Base-by-base conservation (phyloP, 2,113 vertebrate genomes). In the Tychaedon coryphoeus region DNA sequence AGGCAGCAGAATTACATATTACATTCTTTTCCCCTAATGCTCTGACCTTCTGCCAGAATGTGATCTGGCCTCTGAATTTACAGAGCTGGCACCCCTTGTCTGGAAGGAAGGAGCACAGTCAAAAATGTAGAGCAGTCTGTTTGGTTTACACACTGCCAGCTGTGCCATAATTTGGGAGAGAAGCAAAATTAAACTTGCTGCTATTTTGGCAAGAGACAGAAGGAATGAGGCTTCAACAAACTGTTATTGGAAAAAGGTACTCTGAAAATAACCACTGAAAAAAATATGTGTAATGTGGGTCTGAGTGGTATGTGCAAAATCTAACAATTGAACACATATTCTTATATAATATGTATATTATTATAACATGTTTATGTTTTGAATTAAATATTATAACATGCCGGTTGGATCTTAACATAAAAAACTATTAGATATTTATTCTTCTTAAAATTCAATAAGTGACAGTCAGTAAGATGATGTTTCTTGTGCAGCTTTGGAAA, bases 151-250 rank as follows among this genome's bases (percentile, higher is more conserved):
- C 22, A 34, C 15, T 88, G 64, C 78, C 82, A 92, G 82, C 61
- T 92, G 74, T 73, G 64, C 48, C 75, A 80, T 17, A 71, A 19
- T 77, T 93, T 64, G 75, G 43, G 53, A 65, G 56, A 88, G 67
- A 88, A 93, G 73, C 31, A 93, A 80, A 88, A 95, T 82, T 75
- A 83, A 95, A 92, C 79, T 83, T 64, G 75, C 56, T 95, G 78
- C 28, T 96, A 86, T 70, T 94, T 86, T 80, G 47, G 82, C 71
- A 88, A 80, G 75, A 90, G 38, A n/a, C 75, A 94, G 87, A 96
- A 96, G 78, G 82, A 88, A 77, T 0, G 2, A 90, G 58, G 33
- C 23, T 92, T 79, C 31, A 15, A 67, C 65, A 93, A 79, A 76
- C 73, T 93, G 86, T 79, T 91, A 76, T 24, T 86, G 62, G 54